Evolutionary conservation across 2,113 vertebrate species (phyloP).

Genomic region (Sinosuthora webbiana): DNA sequence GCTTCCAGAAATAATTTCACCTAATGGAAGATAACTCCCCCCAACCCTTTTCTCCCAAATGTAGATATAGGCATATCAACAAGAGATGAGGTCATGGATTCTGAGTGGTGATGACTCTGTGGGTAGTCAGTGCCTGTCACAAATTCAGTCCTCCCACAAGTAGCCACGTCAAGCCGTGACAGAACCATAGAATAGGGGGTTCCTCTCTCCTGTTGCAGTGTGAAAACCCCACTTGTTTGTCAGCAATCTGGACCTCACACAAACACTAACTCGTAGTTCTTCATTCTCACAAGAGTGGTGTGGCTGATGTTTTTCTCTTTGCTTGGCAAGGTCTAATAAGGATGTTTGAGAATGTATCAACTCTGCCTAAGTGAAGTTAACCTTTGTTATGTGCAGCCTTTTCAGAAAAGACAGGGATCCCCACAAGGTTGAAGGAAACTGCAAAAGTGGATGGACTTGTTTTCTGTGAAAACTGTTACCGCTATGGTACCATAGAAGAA

Average conservation of each 20-base stretch:
- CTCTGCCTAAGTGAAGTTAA: background rate
- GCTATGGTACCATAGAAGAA: slow-evolving; percentile 77
- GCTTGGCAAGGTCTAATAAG: background rate
- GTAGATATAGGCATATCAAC: background rate
- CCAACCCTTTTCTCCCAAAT: background rate
- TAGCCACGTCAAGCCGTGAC: background rate
- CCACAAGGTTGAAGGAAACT: slow-evolving; percentile 75
- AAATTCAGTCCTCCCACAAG: background rate
- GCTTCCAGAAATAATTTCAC: background rate
- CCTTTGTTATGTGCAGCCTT: slow-evolving; percentile 69
- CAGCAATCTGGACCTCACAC: background rate
- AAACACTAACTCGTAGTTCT: background rate
- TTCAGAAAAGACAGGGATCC: slow-evolving; percentile 74
- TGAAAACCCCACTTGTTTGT: background rate
- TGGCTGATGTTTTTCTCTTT: background rate
- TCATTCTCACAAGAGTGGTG: background rate
- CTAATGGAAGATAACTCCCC: background rate
- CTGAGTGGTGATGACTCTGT: background rate
- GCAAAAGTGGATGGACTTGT: slow-evolving; percentile 75
- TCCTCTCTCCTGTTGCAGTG: background rate
- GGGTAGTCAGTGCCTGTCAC: background rate
- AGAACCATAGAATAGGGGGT: background rate
- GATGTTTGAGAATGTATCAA: background rate
- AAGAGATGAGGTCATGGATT: background rate
- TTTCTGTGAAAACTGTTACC: slow-evolving; percentile 82